Evolutionary conservation across 2,888 invertebrate genomes (phyloP), one percentile per base, ranked within the genome.

Genomic region (Phlogophora meticulosa): DNA sequence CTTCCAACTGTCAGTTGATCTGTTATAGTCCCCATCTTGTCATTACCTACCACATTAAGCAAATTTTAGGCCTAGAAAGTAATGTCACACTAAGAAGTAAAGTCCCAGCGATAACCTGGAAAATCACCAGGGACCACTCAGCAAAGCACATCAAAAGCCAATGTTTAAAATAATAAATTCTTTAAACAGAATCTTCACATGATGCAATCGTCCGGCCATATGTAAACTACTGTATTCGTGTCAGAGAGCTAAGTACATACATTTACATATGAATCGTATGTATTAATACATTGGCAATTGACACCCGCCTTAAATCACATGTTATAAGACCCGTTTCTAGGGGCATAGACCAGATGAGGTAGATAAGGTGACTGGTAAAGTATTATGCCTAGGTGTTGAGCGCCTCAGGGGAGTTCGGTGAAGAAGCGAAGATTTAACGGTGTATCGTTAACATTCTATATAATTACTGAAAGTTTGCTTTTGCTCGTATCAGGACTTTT

Each of bases 211-310:
- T 53, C 67, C 28, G 17, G 13, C 62, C 64, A 48, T 70, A 76
- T 65, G 66, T 74, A 76, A 74, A 82, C 82, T 82, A 81, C 82
- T 77, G 82, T 79, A 79, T 82, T 81, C 75, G 62, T 83, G 79
- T 77, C 77, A 73, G 59, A 75, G 57, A 59, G 42, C 58, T 82
- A 83, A 87, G 80, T 84, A 82, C 80, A 74, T 52, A 63, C 61
- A 85, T 87, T 88, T 79, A 65, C 87, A 88, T 87, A 85, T 70
- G 68, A 85, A 88, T 87, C 70, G 76, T 81, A 78, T 79, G 82
- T 85, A 83, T 88, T 86, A 87, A 82, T 83, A 83, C 73, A 68
- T 78, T 78, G 78, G 61, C 84, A 81, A 85, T 86, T 83, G 83
- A 88, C 87, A 87, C 82, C 62, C 66, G 72, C 69, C 69, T 73